Base-by-base conservation (phyloP, 2,113 vertebrate species). In the Corythaixoides concolor region DNA sequence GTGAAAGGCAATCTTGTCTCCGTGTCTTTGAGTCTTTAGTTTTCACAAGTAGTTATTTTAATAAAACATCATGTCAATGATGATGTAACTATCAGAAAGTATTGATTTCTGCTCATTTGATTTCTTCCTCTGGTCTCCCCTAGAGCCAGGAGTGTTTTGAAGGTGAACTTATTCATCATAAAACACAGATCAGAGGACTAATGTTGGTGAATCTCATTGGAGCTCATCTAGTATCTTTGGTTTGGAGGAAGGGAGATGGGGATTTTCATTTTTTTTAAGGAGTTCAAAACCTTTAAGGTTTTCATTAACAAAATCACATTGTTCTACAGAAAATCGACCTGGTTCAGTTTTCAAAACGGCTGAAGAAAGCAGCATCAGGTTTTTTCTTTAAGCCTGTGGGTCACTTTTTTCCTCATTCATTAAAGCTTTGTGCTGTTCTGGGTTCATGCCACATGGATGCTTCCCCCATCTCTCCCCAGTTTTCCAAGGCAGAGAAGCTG, bases 61-160 rank as follows among this genome's bases (percentile, higher is more conserved):
- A 49, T 45, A 14, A 22, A 49, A 8, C 15, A 27, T 3, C 27
- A 5, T 5, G 8, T 26, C 50, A 67, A 0, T 0, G 4, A 7
- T 3, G 26, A 22, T 1, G 0, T 20, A 60, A 50, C 33, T 59
- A 16, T 28, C 21, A 47, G 72, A 63, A 86, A 6, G 14, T 11
- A 62, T 35, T 62, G 18, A 32, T 27, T 77, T 73, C 45, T 66
- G 14, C 74, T 69, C 11, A 1, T 63, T 66, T 52, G 30, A 39
- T 68, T 73, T n/a, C 63, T 81, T 86, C 68, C 50, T 72, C 1
- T 2, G 15, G 70, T 55, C 52, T 81, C 49, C 55, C 58, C 39
- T 66, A 8, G 53, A 84, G 53, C 67, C 72, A 35, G 72, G 55
- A 80, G 72, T 49, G 21, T n/a, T 92, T 77, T 66, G 59, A 41